Evolutionary conservation across 92 coral and sea anemone species (phyloP).

Genomic region (Palythoa grandiflora): DNA sequence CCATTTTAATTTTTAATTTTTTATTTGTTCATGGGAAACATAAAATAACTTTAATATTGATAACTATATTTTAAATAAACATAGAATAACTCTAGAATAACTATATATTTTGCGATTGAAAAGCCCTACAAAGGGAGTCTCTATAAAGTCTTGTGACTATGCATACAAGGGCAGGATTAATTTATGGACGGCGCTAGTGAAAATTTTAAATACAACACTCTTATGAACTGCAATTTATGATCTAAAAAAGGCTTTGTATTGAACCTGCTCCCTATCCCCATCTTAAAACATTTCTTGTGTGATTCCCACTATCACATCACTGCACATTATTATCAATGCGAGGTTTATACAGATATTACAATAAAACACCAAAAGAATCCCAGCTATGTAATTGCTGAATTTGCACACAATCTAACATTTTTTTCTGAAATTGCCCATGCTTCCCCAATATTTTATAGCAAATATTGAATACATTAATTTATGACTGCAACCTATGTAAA

Average conservation of each 20-base stretch:
- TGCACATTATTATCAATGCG: not conserved
- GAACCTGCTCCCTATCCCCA: not conserved
- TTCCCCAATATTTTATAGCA: not conserved
- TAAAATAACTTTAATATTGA: not conserved
- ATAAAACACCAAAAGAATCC: conserved; percentile 3
- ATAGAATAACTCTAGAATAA: not conserved
- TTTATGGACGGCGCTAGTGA: not conserved
- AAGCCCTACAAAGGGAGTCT: not conserved
- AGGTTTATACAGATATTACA: not conserved
- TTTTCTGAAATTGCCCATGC: not conserved
- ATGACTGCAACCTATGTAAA: conserved; percentile 1
- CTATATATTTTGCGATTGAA: not conserved
- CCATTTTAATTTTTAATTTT: not conserved
- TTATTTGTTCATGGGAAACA: not conserved
- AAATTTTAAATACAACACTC: not conserved
- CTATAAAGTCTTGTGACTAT: not conserved
- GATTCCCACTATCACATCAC: not conserved
- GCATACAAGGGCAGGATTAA: not conserved
- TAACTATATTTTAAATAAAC: too few species aligned
- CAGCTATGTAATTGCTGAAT: not conserved
- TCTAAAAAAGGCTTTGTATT: not conserved
- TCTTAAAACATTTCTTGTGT: not conserved
- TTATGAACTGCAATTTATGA: not conserved
- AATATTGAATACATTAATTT: not conserved
- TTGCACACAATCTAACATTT: not conserved